Conservation (phyloP, 2,797 vertebrate genomes). For the Myiotriccus ornatus region DNA sequence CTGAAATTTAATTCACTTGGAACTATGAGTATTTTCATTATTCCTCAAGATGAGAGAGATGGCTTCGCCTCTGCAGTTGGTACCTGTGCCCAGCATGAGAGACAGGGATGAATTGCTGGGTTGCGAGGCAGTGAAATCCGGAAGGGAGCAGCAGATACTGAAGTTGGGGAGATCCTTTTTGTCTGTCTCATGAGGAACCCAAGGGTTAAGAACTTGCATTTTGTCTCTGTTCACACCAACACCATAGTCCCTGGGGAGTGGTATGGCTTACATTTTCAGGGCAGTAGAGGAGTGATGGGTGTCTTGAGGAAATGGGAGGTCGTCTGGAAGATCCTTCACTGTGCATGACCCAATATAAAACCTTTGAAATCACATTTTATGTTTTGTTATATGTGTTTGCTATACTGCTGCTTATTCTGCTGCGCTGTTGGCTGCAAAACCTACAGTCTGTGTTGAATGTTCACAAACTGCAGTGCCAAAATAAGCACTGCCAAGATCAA, state of each 20-base stretch:
- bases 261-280: neutral
- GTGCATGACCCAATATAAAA: neutral
- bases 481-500: conserved; percentile 51
- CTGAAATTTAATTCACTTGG: neutral
- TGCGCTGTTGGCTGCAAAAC: neutral
- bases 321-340: neutral
- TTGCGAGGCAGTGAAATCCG: neutral
- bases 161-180: neutral
- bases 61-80: neutral
- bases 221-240: neutral
- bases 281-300: neutral
- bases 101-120: neutral
- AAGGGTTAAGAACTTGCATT: neutral
- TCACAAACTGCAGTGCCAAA: conserved; percentile 46
- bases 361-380: neutral
- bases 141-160: neutral
- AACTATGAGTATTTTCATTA: neutral
- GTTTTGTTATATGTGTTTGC: neutral
- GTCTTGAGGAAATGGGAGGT: neutral
- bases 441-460: conserved; percentile 19
- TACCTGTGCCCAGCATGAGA: neutral
- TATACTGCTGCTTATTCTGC: neutral
- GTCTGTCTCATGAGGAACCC: neutral
- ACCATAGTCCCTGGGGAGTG: neutral
- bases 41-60: neutral